Evolutionary conservation across 2,113 vertebrate species (phyloP).

Genomic region (Aptenodytes patagonicus): DNA sequence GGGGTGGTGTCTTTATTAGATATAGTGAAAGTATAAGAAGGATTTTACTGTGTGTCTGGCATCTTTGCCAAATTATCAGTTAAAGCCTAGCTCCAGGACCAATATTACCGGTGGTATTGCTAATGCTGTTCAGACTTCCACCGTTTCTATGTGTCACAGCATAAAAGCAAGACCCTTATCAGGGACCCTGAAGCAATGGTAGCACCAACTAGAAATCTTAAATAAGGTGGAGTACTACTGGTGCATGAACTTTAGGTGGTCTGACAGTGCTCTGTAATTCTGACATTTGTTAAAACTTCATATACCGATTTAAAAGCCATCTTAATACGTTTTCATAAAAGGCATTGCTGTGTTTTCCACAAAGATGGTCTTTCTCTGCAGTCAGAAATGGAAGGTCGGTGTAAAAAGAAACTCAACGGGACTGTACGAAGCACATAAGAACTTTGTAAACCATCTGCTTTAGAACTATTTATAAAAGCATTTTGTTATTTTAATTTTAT

Average conservation of each 20-base stretch:
- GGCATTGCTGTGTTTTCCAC: neutral
- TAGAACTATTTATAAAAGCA: neutral
- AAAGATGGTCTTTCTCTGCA: neutral
- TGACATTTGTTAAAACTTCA: neutral
- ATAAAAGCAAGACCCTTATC: neutral
- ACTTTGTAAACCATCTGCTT: neutral
- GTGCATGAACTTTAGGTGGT: neutral
- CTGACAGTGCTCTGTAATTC: neutral
- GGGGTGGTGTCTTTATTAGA: neutral
- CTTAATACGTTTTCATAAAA: neutral
- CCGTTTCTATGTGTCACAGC: accelerated
- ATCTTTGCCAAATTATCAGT: neutral
- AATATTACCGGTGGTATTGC: neutral
- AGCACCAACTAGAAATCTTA: neutral
- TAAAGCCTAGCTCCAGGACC: neutral
- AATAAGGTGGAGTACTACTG: neutral
- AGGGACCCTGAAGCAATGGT: neutral
- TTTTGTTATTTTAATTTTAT: constrained; percentile 5
- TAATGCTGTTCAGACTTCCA: neutral
- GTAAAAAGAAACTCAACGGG: neutral
- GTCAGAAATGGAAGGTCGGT: neutral
- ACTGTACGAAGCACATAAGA: neutral
- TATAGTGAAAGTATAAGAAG: neutral
- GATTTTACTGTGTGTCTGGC: neutral
- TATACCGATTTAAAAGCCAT: neutral